phyloP scores from a whole-genome alignment of 1,140 invertebrate genomes.

The Drosophila varians region DNA sequence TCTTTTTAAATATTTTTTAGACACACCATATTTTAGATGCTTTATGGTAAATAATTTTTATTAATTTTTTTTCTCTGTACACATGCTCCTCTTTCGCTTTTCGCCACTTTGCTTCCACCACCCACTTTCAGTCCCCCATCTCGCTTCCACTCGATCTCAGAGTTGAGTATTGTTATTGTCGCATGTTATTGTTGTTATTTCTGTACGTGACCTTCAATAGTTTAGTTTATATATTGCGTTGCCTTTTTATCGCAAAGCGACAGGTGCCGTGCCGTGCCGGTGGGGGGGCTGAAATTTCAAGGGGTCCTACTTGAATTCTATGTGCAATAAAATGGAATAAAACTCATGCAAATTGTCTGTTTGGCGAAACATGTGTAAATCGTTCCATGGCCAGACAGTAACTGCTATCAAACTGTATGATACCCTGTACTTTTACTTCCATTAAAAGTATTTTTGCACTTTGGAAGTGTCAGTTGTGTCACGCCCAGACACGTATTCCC shows the following conservation, averaged over 20 bases:
- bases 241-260: slow-evolving; percentile 60
- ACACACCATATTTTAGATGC: too few species aligned
- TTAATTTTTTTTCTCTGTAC: slow-evolving; percentile 2
- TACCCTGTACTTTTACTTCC: slow-evolving; percentile 11
- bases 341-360: slow-evolving; percentile 50
- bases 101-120: neutral
- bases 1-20: too few species aligned
- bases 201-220: slow-evolving; percentile 76
- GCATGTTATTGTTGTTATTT: slow-evolving; percentile 55
- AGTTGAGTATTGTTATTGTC: slow-evolving; percentile 39
- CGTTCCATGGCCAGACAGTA: slow-evolving; percentile 47
- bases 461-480: neutral
- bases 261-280: neutral
- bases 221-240: slow-evolving; percentile 63
- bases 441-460: too few species aligned
- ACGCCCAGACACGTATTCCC: neutral
- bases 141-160: slow-evolving; percentile 21
- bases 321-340: slow-evolving; percentile 57
- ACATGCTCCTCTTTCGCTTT: neutral
- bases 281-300: neutral
- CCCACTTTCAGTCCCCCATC: neutral
- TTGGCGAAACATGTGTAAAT: slow-evolving; percentile 37
- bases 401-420: slow-evolving; percentile 9
- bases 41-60: too few species aligned
- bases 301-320: slow-evolving; percentile 50